Evolutionary conservation across 2,888 invertebrate species (phyloP), one percentile per base, ranked within the genome.

Genomic region (Ischnus inquisitorius): DNA sequence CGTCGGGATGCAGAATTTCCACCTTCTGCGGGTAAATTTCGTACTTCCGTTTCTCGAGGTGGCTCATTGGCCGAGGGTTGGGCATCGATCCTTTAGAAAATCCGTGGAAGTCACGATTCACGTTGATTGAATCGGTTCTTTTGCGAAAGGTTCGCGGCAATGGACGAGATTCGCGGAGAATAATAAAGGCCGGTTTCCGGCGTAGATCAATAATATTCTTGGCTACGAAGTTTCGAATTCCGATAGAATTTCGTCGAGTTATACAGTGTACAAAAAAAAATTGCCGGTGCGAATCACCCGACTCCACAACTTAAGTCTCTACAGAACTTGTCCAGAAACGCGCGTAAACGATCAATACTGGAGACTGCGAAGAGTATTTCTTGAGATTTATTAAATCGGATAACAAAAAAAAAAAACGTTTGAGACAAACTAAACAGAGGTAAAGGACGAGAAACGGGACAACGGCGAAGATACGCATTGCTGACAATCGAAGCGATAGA

Each of bases 1-100:
- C 60, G 25, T 12, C 72, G 64, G 54, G 71, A 78, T 71, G 51
- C 14, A 67, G 82, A 74, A 54, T 82, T 78, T 78, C 68, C 62
- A 74, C 72, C 34, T 78, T 74, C 74, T 74, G 67, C 16, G 43
- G 74, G 34, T 34, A 78, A 74, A 82, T 78, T 78, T 60, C 60
- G 19, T 68, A 16, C 74, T 68, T 78, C 82, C 78, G 78, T 51
- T 67, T 54, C 54, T 57, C 67, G 48, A 62, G 46, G 28, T 16
- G 74, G 16, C 74, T 74, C 62, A 48, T 64, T 74, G 34, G 69
- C 39, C 12, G n/a, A n/a, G 46, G n/a, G 28, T 14, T 4, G 74
- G 25, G 60, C 62, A 19, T 14, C 46, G 62, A 34, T 48, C 62
- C 34, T 62, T 48, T 34, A 0, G 60, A 48, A 64, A 75, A 64